Percentiles rank a stretch among this genome's conserved stretches.
These are phyloP conservation scores for Lasioglossum pauxillum DNA, from an alignment of 2,888 invertebrate species.

Conservation along the genomic window DNA sequence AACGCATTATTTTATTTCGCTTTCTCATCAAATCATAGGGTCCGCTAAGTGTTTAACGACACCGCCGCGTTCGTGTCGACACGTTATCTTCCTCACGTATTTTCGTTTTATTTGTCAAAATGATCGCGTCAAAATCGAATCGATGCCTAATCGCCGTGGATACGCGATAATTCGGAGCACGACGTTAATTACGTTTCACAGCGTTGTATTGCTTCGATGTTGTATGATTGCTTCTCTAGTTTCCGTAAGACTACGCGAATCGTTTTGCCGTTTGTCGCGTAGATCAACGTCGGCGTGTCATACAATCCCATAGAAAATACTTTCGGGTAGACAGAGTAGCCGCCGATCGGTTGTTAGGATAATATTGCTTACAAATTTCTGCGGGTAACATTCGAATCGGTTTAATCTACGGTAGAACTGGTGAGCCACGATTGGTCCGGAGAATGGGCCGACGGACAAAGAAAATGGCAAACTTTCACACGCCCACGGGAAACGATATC, in stretches of 20 bases:
- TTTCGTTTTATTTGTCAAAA: background rate
- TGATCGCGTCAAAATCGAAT: slow-evolving; percentile 66
- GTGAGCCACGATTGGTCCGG: background rate
- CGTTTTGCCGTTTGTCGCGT: background rate
- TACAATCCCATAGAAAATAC: background rate
- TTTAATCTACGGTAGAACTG: background rate
- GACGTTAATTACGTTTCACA: slow-evolving; percentile 19
- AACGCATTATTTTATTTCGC: slow-evolving; percentile 48
- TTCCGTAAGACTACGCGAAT: slow-evolving; percentile 23
- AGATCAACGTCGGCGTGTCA: background rate
- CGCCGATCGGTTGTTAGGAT: background rate
- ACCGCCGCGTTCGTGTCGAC: slow-evolving; percentile 17
- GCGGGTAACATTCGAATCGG: background rate
- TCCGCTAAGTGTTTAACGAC: slow-evolving; percentile 25
- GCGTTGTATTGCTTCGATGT: slow-evolving; percentile 55
- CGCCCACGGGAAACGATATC: slow-evolving; percentile 12
- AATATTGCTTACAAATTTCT: slow-evolving; percentile 1
- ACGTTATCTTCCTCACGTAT: background rate
- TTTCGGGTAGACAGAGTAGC: background rate
- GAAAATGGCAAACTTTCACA: background rate
- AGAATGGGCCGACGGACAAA: background rate
- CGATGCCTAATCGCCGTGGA: slow-evolving; percentile 33
- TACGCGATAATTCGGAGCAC: slow-evolving; percentile 28
- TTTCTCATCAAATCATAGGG: slow-evolving; percentile 63
- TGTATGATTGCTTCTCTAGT: slow-evolving; percentile 20